Evolutionary conservation across 2,797 vertebrate species (phyloP), one percentile per base, ranked within the genome.

Genomic region (Enteromius treurensis): DNA sequence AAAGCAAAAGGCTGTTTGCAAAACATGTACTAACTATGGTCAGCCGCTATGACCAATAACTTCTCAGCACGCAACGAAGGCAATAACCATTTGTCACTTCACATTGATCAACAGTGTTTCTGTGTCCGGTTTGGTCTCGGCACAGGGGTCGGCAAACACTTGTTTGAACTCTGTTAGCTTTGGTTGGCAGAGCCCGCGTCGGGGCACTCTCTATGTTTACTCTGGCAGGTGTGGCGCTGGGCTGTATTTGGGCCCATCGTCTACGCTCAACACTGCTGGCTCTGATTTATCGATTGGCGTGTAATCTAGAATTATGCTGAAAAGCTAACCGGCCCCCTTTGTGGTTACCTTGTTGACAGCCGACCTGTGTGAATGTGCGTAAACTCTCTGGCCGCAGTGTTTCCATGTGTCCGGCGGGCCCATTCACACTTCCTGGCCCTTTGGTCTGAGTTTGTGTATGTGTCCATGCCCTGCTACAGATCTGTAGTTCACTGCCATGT

Each of bases 281-380:
- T 88, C 85, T 86, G 86, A 90, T 87, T 83, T 91, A 94, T 95
- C 70, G 94, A 96, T 94, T 89, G 45, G 1, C 0, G 89, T 95
- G 93, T 93, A 93, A 93, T 89, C 87, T 89, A 79, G 82, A 91
- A 92, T 94, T 91, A 91, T 88, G 90, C 91, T 85, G 90, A 93
- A 87, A 90, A 90, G 94, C 95, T 93, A 93, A 91, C 92, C 6
- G 60, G 80, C 90, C 82, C 86, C 83, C 80, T 87, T 92, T 95
- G 93, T 88, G 91, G 92, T 93, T 87, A 88, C 67, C 85, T 87
- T 80, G 83, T 85, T 90, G 89, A 90, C 88, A 85, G 87, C 71
- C 58, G 80, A 37, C 81, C 13, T 14, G 55, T 7, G 15, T 19
- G 34, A 82, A 81, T 90, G 88, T 87, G 90, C 90, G 83, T 84